Evolutionary conservation across 2,888 invertebrate species (phyloP).

Genomic region (Mythimna pallens): DNA sequence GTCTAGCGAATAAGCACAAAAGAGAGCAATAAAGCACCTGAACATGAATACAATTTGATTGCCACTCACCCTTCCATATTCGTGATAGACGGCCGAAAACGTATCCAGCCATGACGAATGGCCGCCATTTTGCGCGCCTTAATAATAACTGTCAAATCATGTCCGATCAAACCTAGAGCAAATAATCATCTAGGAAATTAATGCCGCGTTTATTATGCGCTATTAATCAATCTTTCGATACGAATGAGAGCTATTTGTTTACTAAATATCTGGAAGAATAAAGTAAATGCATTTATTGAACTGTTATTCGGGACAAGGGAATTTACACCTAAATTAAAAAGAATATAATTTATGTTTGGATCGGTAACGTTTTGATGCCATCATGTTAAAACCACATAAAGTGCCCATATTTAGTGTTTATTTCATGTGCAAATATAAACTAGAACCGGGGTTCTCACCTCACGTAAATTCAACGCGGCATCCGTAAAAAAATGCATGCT

Average conservation of each 20-base stretch:
- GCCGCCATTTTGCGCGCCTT: slow-evolving; percentile 43
- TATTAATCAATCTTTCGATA: slow-evolving; percentile 22
- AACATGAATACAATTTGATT: slow-evolving; percentile 58
- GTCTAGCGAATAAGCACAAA: slow-evolving; percentile 55
- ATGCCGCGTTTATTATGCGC: slow-evolving; percentile 10
- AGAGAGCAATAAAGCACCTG: slow-evolving; percentile 49
- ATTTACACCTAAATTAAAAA: slow-evolving; percentile 2
- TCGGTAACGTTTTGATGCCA: slow-evolving; percentile 3
- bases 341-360: neutral
- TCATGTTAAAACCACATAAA: slow-evolving; percentile 6
- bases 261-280: slow-evolving; percentile 4
- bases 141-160: slow-evolving; percentile 41
- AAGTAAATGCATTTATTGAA: slow-evolving; percentile 25
- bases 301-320: neutral
- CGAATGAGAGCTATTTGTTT: slow-evolving; percentile 20
- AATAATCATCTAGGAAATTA: slow-evolving; percentile 43
- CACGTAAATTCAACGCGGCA: slow-evolving; percentile 21
- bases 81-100: slow-evolving; percentile 30
- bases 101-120: slow-evolving; percentile 36
- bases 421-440: slow-evolving; percentile 27
- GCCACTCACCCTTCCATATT: slow-evolving; percentile 45
- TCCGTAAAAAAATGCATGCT: slow-evolving; percentile 36
- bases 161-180: slow-evolving; percentile 9
- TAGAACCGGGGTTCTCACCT: slow-evolving; percentile 1
- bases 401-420: neutral